These are phyloP conservation scores for Rhinophrynus dorsalis DNA, from an alignment of 2,797 vertebrate genomes.

Conservation along the genomic window DNA sequence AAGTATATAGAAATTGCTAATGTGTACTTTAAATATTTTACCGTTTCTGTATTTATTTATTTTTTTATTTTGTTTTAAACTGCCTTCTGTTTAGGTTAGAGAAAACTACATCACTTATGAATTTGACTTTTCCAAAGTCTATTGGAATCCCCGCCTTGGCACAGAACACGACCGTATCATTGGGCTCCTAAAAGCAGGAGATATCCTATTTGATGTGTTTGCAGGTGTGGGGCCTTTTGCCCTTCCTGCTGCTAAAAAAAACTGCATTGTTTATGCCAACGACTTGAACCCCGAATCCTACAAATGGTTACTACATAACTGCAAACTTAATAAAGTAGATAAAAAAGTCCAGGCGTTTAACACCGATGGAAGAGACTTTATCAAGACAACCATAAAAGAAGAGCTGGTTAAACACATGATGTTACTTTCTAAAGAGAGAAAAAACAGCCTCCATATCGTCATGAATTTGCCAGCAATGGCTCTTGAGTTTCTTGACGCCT, in stretches of 20 bases:
- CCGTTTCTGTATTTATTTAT: too few species aligned
- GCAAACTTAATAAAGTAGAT: constrained; percentile 90
- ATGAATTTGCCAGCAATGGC: constrained; percentile 96
- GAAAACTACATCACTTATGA: constrained; percentile 87
- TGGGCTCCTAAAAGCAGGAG: constrained; percentile 71
- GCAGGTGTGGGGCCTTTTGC: constrained; percentile 92
- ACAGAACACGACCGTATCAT: constrained; percentile 87
- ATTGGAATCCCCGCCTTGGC: constrained; percentile 93
- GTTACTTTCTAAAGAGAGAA: constrained; percentile 50
- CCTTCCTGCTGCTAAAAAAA: constrained; percentile 83
- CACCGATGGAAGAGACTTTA: constrained; percentile 88
- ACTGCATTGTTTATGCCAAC: constrained; percentile 84
- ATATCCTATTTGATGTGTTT: constrained; percentile 87
- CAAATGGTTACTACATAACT: constrained; percentile 89
- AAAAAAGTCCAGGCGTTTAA: constrained; percentile 78
- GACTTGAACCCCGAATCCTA: constrained; percentile 94
- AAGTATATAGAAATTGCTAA: too few species aligned
- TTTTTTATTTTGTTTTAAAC: too few species aligned
- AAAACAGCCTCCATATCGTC: constrained; percentile 74
- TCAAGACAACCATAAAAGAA: constrained; percentile 79
- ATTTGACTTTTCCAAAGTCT: constrained; percentile 94
- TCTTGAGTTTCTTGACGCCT: constrained; percentile 84
- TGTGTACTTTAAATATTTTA: too few species aligned
- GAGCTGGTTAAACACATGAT: constrained; percentile 73
- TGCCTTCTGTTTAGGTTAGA: constrained; percentile 82